Conservation (phyloP, 2,113 vertebrate species). For the Cnemophilus loriae region DNA sequence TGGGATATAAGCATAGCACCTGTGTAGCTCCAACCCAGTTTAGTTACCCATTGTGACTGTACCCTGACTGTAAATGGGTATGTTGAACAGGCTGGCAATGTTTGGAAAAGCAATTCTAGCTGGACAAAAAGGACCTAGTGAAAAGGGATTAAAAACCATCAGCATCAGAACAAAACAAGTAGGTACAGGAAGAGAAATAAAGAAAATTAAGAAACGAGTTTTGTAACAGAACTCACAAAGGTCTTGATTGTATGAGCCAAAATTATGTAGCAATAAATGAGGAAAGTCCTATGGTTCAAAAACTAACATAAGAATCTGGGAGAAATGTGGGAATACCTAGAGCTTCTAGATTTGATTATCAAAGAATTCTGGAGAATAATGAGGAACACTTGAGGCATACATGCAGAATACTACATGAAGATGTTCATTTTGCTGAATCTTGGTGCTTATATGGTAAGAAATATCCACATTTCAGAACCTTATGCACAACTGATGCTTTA, state of each 20-base stretch:
- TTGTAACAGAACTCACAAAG: background rate
- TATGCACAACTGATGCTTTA: background rate
- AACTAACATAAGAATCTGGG: background rate
- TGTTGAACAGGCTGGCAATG: background rate
- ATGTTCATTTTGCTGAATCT: background rate
- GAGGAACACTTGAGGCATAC: background rate
- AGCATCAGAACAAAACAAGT: background rate
- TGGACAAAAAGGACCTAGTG: background rate
- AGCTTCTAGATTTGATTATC: background rate
- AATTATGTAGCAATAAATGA: background rate
- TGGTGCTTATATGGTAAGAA: background rate
- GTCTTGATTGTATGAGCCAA: background rate
- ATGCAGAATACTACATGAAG: background rate
- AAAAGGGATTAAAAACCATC: background rate
- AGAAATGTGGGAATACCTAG: background rate
- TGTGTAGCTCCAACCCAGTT: background rate
- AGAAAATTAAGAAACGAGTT: background rate
- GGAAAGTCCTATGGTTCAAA: background rate
- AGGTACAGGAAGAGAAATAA: background rate
- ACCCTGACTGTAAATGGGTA: background rate
- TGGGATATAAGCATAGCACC: background rate
- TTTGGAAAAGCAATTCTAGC: rapidly evolving
- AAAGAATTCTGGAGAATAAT: background rate
- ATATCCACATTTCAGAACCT: background rate
- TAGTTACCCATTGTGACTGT: background rate